Evolutionary conservation across 2,888 invertebrate species (phyloP).

Genomic region (Drosophila fulvimacula): DNA sequence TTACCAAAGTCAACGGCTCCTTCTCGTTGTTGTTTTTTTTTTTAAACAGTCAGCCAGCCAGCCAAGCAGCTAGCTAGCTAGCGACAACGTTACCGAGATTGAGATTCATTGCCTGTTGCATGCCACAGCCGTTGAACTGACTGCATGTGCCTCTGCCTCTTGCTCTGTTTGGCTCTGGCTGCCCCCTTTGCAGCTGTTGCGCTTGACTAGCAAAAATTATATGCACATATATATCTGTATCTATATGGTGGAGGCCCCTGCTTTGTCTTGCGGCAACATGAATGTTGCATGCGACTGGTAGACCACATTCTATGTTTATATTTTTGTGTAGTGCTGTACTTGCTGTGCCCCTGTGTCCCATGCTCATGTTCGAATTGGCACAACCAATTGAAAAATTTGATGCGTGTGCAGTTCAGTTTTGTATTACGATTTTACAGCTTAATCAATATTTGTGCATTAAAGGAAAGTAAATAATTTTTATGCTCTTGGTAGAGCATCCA

Average conservation of each 20-base stretch:
- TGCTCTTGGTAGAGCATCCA: constrained; percentile 1
- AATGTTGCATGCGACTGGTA: constrained; percentile 51
- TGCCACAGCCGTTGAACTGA: constrained; percentile 72
- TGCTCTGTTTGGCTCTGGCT: background rate
- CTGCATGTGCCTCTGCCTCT: constrained; percentile 46
- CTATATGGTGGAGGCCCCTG: constrained; percentile 17
- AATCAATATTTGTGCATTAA: constrained; percentile 76
- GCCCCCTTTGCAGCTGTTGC: constrained; percentile 38
- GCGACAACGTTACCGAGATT: constrained; percentile 68
- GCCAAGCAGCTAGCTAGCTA: constrained; percentile 27
- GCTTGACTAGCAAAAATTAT: constrained; percentile 68
- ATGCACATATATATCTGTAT: constrained; percentile 40
- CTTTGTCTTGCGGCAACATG: constrained; percentile 51
- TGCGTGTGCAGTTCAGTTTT: constrained; percentile 35
- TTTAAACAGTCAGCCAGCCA: constrained; percentile 17
- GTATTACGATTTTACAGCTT: constrained; percentile 64
- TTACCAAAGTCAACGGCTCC: constrained; percentile 74
- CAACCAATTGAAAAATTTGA: constrained; percentile 50
- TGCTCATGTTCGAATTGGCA: constrained; percentile 30
- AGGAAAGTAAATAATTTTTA: constrained; percentile 64
- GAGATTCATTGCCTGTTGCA: constrained; percentile 80
- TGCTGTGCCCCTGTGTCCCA: constrained; percentile 48
- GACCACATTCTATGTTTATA: constrained; percentile 62
- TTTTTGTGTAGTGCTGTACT: constrained; percentile 71
- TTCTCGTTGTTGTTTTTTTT: constrained; percentile 26